Conservation (phyloP, 2,888 invertebrate genomes). For the Drosophila colorata region DNA sequence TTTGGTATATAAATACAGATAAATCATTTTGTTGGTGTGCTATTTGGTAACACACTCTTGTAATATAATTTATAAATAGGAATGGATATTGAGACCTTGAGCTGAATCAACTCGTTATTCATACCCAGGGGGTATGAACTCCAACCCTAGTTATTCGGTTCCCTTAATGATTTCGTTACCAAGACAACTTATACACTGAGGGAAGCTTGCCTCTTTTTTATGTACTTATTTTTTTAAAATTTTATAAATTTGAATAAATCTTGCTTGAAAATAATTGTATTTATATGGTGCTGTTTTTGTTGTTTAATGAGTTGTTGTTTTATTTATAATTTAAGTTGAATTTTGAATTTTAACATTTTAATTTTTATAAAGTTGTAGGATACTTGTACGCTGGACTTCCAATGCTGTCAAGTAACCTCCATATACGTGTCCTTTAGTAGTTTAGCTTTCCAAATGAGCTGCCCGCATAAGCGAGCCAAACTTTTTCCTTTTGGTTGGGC, state of each 20-base stretch:
- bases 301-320: too few relatives aligned
- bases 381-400: slow-evolving; percentile 8
- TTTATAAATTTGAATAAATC: too few relatives aligned
- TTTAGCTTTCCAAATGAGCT: slow-evolving; percentile 47
- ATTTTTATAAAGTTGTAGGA: slow-evolving; percentile 4
- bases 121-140: background rate
- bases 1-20: background rate
- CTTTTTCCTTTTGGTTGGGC: slow-evolving; percentile 30
- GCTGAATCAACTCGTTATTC: background rate
- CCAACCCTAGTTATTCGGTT: background rate
- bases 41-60: background rate
- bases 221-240: background rate
- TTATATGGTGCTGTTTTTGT: too few relatives aligned
- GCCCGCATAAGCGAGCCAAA: slow-evolving; percentile 25
- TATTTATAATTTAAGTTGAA: background rate
- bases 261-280: too few relatives aligned
- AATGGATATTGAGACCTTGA: background rate
- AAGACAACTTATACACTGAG: background rate
- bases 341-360: too few relatives aligned
- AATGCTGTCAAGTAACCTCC: slow-evolving; percentile 7
- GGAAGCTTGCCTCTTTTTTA: background rate
- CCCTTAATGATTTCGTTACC: background rate
- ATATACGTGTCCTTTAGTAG: slow-evolving; percentile 11
- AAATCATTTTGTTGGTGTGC: background rate
- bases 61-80: slow-evolving; percentile 10